phyloP scores from a whole-genome alignment of 2,113 vertebrate species.

The Nyctibius bracteatus region DNA sequence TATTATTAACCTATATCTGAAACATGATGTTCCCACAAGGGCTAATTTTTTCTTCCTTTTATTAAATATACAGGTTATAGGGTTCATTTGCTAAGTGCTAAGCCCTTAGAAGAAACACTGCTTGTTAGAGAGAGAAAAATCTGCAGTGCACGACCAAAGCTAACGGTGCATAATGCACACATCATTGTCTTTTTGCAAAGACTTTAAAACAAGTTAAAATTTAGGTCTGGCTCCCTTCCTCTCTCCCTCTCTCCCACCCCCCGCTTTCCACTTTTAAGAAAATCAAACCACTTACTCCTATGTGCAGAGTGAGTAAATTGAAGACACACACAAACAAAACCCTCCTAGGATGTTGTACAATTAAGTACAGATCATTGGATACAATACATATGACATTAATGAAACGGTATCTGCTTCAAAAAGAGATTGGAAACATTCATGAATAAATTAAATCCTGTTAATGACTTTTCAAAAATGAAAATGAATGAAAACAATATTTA shows the following conservation, averaged over 20 bases:
- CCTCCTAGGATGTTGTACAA: slow-evolving; percentile 41
- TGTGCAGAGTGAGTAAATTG: slow-evolving; percentile 46
- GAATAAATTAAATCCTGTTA: slow-evolving; percentile 49
- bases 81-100: slow-evolving; percentile 72
- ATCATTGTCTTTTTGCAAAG: slow-evolving; percentile 36
- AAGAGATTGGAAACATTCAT: slow-evolving; percentile 51
- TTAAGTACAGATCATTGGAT: slow-evolving; percentile 47
- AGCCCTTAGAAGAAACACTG: slow-evolving; percentile 64
- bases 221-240: slow-evolving; percentile 31
- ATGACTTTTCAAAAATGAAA: slow-evolving; percentile 47
- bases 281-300: slow-evolving; percentile 44
- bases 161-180: slow-evolving; percentile 56
- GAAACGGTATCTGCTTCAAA: slow-evolving; percentile 52
- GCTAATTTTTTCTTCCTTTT: slow-evolving; percentile 69
- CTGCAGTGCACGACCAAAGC: slow-evolving; percentile 34
- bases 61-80: slow-evolving; percentile 75
- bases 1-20: slow-evolving; percentile 84
- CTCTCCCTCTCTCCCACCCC: not conserved
- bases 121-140: slow-evolving; percentile 65
- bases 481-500: slow-evolving; percentile 39
- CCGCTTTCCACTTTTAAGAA: slow-evolving; percentile 16
- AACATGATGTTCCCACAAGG: slow-evolving; percentile 81
- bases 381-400: slow-evolving; percentile 58
- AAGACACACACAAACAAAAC: slow-evolving; percentile 48
- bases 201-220: slow-evolving; percentile 51